A percentile compares a stretch with the other conserved stretches of the same genome.
phyloP scores from a whole-genome alignment of 2,888 invertebrate species.

The Plusia festucae region DNA sequence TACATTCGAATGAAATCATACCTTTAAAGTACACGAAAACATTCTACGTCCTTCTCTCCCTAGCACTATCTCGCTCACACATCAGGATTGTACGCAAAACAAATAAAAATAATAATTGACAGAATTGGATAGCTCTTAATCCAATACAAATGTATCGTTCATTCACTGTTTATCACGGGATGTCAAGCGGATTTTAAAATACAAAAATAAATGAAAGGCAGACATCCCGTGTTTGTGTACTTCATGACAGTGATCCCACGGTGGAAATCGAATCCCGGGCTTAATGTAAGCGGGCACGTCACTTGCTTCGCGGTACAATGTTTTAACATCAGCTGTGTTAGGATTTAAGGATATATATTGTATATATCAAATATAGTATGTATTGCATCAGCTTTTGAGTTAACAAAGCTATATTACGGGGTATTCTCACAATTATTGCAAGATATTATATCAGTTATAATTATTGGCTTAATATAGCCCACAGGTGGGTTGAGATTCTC shows the following conservation, averaged over 20 bases:
- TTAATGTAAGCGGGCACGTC: conserved; percentile 49
- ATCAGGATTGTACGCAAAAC: conserved; percentile 9
- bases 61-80: background rate
- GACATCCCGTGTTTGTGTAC: conserved; percentile 47
- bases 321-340: conserved; percentile 27
- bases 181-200: conserved; percentile 15
- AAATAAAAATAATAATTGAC: conserved; percentile 12
- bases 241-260: conserved; percentile 50
- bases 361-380: no score
- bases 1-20: no score
- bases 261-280: conserved; percentile 52
- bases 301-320: conserved; percentile 19
- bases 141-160: conserved; percentile 22
- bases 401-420: no score
- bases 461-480: no score
- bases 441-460: no score
- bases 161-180: conserved; percentile 27
- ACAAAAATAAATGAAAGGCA: conserved; percentile 52
- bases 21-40: no score
- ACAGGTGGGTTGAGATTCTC: no score
- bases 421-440: no score
- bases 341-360: background rate
- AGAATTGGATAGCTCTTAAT: conserved; percentile 30
- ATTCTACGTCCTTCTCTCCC: background rate
- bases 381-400: no score